A percentile compares a stretch with the other conserved stretches of the same genome.
Evolutionary conservation across 2,888 invertebrate species (phyloP).

Genomic region (Cylindroiulus punctatus): DNA sequence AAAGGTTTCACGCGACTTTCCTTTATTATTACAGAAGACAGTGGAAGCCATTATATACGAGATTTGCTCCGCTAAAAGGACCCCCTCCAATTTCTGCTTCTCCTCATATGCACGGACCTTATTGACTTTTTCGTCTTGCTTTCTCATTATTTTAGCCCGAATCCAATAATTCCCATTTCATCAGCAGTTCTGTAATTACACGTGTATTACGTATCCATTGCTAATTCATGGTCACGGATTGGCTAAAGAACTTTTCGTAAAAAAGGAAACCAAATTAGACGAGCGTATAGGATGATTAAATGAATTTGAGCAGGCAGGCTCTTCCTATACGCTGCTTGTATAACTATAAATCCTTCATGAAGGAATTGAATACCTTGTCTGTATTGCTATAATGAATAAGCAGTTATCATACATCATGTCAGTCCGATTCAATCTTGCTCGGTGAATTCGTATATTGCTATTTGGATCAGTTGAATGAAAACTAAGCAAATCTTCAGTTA

Average conservation of each 20-base stretch:
- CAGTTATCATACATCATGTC: too few relatives aligned
- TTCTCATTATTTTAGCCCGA: neutral
- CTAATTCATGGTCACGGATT: neutral
- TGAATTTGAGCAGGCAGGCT: neutral
- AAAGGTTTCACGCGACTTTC: slow-evolving; percentile 44
- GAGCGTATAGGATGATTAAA: neutral
- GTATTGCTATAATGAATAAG: too few relatives aligned
- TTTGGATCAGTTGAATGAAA: too few relatives aligned
- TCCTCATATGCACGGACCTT: neutral
- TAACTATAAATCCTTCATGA: too few relatives aligned
- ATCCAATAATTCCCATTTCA: neutral
- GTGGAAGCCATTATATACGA: neutral
- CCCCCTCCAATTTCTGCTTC: neutral
- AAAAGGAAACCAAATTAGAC: neutral
- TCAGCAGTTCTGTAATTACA: neutral
- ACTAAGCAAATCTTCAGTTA: too few relatives aligned
- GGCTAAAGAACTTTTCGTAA: neutral
- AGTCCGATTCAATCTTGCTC: too few relatives aligned
- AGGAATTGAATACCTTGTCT: too few relatives aligned
- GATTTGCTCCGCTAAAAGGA: neutral
- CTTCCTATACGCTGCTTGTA: too few relatives aligned
- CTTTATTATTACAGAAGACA: neutral
- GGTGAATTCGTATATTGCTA: too few relatives aligned
- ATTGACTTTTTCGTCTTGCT: neutral
- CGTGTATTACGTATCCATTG: neutral